phyloP scores from a whole-genome alignment of 2,888 invertebrate genomes.

The Drosophila birchii region DNA sequence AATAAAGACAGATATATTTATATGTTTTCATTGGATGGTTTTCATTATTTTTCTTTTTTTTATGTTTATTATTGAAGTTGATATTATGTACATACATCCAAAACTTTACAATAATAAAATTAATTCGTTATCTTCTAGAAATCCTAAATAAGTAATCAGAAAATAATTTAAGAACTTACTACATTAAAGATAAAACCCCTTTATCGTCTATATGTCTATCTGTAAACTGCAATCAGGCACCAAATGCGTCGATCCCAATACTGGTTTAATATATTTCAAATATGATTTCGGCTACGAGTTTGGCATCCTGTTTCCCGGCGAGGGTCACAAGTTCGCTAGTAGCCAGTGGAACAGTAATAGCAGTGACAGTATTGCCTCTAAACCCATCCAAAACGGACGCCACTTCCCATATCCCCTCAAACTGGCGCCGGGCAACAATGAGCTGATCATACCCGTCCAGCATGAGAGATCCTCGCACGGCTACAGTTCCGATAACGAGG shows the following conservation, averaged over 20 bases:
- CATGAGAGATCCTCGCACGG: conserved; percentile 85
- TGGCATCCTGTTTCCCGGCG: conserved; percentile 89
- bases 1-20: background rate
- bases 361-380: conserved; percentile 10
- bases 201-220: conserved; percentile 17
- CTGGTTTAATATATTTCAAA: conserved; percentile 92
- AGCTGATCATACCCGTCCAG: conserved; percentile 88
- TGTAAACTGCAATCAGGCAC: conserved; percentile 86
- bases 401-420: conserved; percentile 85
- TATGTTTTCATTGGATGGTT: conserved; percentile 6
- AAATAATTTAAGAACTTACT: background rate
- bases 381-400: conserved; percentile 46
- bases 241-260: conserved; percentile 91
- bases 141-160: background rate
- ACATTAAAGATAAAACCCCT: background rate
- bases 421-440: conserved; percentile 85
- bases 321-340: conserved; percentile 86
- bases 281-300: conserved; percentile 93
- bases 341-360: conserved; percentile 79
- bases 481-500: conserved; percentile 78
- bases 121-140: background rate
- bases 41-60: background rate
- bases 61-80: conserved; percentile 18
- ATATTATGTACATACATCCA: background rate
- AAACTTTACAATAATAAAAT: background rate